Conservation (phyloP, 2,113 vertebrate species). For the Brachypodius melanocephalos region DNA sequence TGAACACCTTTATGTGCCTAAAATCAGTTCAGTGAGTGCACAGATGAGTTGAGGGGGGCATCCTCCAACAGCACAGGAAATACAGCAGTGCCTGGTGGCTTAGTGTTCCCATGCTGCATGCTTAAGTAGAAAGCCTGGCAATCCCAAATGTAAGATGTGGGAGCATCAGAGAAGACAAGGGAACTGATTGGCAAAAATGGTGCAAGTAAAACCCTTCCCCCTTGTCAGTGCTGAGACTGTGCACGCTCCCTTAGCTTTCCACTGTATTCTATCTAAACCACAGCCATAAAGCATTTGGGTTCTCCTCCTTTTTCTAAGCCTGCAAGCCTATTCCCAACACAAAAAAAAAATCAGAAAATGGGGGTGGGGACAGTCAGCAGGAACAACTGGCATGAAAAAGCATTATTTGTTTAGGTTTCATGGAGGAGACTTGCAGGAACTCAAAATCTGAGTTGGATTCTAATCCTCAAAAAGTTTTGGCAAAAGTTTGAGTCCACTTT, state of each 20-base stretch:
- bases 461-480: background rate
- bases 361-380: background rate
- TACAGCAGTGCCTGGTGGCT: background rate
- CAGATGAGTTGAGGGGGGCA: background rate
- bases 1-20: background rate
- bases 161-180: background rate
- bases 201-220: background rate
- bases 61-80: background rate
- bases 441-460: background rate
- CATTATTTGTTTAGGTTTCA: background rate
- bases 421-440: background rate
- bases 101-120: accelerated
- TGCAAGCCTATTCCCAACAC: background rate
- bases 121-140: background rate
- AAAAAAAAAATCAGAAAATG: background rate
- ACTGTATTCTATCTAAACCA: background rate
- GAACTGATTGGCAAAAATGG: background rate
- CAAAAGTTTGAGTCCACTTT: background rate
- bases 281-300: background rate
- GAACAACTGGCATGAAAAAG: background rate
- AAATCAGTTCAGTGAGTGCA: background rate
- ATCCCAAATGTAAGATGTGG: background rate
- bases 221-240: background rate
- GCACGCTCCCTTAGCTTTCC: background rate
- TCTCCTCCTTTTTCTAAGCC: background rate